These are phyloP conservation scores for Acleris cristana DNA, from an alignment of 2,888 invertebrate genomes.

Conservation along the genomic window DNA sequence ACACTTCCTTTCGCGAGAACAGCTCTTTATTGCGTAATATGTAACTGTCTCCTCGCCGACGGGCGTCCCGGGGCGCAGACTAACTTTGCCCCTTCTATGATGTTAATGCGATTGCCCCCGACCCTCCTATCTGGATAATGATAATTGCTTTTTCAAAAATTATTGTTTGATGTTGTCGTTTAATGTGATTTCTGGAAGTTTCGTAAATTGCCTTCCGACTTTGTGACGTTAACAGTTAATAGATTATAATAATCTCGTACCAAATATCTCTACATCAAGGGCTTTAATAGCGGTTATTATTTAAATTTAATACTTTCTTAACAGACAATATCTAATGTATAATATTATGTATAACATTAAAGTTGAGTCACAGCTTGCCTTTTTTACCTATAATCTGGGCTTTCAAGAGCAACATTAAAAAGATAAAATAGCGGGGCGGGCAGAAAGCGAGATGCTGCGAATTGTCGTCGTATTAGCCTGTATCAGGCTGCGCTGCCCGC, in stretches of 20 bases:
- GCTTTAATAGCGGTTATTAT: constrained; percentile 23
- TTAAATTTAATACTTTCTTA: constrained; percentile 23
- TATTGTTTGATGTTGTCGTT: constrained; percentile 82
- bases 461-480: constrained; percentile 73
- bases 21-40: constrained; percentile 84
- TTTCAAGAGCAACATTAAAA: constrained; percentile 21
- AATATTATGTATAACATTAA: too few relatives aligned
- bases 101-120: constrained; percentile 80
- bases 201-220: constrained; percentile 63
- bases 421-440: constrained; percentile 30
- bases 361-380: too few relatives aligned
- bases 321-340: constrained; percentile 21
- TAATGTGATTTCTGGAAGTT: constrained; percentile 66
- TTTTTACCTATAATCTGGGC: constrained; percentile 1
- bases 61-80: constrained; percentile 76
- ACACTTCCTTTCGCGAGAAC: constrained; percentile 84
- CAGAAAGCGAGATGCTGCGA: constrained; percentile 64
- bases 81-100: constrained; percentile 81
- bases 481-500: constrained; percentile 56
- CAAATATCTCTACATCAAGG: constrained; percentile 31
- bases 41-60: constrained; percentile 81
- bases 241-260: constrained; percentile 49
- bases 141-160: constrained; percentile 83
- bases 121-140: constrained; percentile 81
- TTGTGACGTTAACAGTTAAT: constrained; percentile 67